Evolutionary conservation across 2,797 vertebrate species (phyloP), one percentile per base, ranked within the genome.

Genomic region (Atherinosoma microstoma): DNA sequence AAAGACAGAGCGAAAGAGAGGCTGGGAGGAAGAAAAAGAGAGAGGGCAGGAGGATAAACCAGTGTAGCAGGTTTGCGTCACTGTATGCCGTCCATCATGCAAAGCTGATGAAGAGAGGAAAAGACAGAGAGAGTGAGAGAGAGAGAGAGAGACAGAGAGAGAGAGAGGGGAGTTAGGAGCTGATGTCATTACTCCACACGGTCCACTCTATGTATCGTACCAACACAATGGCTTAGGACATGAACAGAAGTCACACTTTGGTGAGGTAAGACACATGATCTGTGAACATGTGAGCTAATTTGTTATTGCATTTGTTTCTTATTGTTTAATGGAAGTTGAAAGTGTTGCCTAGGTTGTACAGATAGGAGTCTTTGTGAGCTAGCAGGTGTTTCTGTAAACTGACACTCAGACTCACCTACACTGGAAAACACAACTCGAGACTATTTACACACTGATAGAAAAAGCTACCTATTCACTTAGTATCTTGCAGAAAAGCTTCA

Each of bases 1-100:
- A 79, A 27, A 70, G 36, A 77, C 49, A 68, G 67, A 54, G 51
- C 5, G 51, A 53, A 12, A 70, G 64, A 67, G 38, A 58, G 29
- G 73, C 67, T 76, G 74, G 63, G 36, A 83, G 58, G 58, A 82
- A 86, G 60, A 81, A 36, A 91, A 61, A 64, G 77, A 82, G 74
- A 85, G 77, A 79, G 67, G 58, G 83, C 58, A 64, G 87, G 89
- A 91, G 79, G 90, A 86, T 62, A 88, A 94, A 95, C 95, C 93
- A 93, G 95, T 94, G 90, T 78, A 85, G 85, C 91, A 79, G 87
- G 94, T 95, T 94, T 86, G 78, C 65, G 82, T 91, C 90, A 89
- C 89, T 89, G 89, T 87, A 88, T 65, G 82, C 82, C 91, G 85
- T 86, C 81, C 86, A 90, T 91, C 89, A 93, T 90, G 89, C 83